phyloP scores from a whole-genome alignment of 2,888 invertebrate genomes.

The Dendrolimus pini region DNA sequence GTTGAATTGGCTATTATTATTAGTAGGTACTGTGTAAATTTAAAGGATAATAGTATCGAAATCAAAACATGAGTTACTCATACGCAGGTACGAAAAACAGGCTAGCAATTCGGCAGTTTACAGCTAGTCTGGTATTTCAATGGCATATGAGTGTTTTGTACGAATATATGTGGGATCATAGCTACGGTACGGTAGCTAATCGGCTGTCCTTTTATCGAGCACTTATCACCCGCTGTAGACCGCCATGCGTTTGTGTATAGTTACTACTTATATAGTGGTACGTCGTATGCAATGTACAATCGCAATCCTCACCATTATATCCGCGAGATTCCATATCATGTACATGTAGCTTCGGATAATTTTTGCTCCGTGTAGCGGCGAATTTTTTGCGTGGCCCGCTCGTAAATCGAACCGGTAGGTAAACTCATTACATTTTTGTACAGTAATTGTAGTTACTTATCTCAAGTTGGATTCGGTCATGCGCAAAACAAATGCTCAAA shows the following conservation, averaged over 20 bases:
- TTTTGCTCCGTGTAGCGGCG: slow-evolving; percentile 53
- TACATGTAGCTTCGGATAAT: slow-evolving; percentile 21
- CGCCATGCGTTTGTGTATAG: slow-evolving; percentile 33
- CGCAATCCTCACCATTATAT: slow-evolving; percentile 67
- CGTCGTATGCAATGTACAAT: slow-evolving; percentile 36
- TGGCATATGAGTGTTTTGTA: background rate
- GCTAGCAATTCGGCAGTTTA: background rate
- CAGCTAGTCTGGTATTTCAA: background rate
- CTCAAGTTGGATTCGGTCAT: slow-evolving; percentile 8
- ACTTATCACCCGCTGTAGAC: slow-evolving; percentile 48
- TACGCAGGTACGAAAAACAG: background rate
- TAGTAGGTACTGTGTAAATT: no score
- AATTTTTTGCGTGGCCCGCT: slow-evolving; percentile 63
- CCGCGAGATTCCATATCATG: slow-evolving; percentile 54
- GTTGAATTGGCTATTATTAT: no score
- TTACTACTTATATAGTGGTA: no score
- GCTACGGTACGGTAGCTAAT: slow-evolving; percentile 58
- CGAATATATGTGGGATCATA: slow-evolving; percentile 47
- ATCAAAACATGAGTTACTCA: background rate
- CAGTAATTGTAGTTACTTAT: background rate
- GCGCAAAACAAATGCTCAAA: background rate
- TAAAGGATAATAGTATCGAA: no score
- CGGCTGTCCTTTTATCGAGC: slow-evolving; percentile 59
- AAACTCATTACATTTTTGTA: slow-evolving; percentile 32
- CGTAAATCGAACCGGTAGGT: slow-evolving; percentile 67